These are phyloP conservation scores for Rhorus exstirpatorius DNA, from an alignment of 2,888 invertebrate species.

Conservation along the genomic window DNA sequence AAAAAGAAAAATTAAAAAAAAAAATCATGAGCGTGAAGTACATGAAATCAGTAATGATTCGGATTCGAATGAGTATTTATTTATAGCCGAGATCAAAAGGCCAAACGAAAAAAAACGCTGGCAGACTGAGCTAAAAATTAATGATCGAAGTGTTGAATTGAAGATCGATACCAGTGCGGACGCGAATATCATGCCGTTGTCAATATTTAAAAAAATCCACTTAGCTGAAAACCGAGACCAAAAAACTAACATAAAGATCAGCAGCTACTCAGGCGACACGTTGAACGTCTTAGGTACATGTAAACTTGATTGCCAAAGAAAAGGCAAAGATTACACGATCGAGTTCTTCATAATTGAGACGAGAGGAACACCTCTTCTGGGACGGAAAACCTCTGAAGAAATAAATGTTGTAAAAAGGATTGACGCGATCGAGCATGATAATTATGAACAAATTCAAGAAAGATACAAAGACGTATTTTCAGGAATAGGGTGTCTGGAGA, in stretches of 20 bases:
- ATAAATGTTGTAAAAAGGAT: slow-evolving; percentile 54
- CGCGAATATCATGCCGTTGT: slow-evolving; percentile 44
- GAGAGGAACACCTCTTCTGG: slow-evolving; percentile 44
- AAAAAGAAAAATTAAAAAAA: too few species aligned
- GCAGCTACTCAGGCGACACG: slow-evolving; percentile 27
- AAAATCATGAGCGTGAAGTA: too few species aligned
- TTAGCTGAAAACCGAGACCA: too few species aligned
- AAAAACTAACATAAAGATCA: background rate
- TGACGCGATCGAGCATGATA: slow-evolving; percentile 29
- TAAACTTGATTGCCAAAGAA: slow-evolving; percentile 8
- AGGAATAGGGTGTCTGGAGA: slow-evolving; percentile 68
- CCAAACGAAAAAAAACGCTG: slow-evolving; percentile 16
- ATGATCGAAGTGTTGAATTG: slow-evolving; percentile 41
- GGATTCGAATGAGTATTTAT: too few species aligned
- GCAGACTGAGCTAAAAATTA: slow-evolving; percentile 15
- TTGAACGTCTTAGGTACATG: slow-evolving; percentile 30
- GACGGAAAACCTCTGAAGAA: slow-evolving; percentile 38
- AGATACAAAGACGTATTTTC: slow-evolving; percentile 69
- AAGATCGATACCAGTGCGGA: slow-evolving; percentile 66
- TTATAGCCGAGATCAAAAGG: background rate
- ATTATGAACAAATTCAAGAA: slow-evolving; percentile 24
- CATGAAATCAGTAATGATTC: too few species aligned
- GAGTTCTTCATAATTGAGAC: slow-evolving; percentile 52
- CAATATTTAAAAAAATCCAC: background rate
- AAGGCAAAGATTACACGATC: background rate